Evolutionary conservation across 53 echinoderm and acorn worm genomes (phyloP).

Genomic region (Zoroaster sp.): DNA sequence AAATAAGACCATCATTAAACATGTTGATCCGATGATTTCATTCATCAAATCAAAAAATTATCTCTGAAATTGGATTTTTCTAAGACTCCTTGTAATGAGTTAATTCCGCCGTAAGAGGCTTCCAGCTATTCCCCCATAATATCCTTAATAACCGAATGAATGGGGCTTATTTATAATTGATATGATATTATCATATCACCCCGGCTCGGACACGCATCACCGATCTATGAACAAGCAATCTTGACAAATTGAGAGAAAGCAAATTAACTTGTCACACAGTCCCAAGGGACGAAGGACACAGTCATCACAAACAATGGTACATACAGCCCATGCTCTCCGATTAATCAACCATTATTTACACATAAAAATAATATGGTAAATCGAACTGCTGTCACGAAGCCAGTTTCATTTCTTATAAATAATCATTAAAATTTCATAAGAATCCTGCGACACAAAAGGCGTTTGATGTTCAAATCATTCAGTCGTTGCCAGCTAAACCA

Average conservation of each 20-base stretch:
- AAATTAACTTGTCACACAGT: conserved; percentile 47
- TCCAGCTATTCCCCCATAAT: background rate
- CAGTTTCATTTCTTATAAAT: background rate
- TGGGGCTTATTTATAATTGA: conserved; percentile 33
- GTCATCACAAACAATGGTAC: background rate
- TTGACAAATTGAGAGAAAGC: conserved; percentile 33
- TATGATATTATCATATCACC: conserved; percentile 30
- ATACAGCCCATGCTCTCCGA: background rate
- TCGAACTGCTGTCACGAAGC: background rate
- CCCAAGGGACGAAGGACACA: background rate
- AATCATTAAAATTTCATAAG: background rate
- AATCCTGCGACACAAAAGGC: background rate
- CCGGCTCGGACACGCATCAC: background rate
- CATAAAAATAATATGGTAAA: background rate
- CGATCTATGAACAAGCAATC: conserved; percentile 23
- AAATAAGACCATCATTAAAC: background rate
- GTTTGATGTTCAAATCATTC: background rate
- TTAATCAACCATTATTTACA: background rate
- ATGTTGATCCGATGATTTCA: background rate
- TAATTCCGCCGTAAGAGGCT: background rate
- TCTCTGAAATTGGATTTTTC: background rate
- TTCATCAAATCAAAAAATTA: background rate
- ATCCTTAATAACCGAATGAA: conserved; percentile 14
- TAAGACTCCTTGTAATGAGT: background rate
- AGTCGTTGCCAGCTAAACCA: too few relatives aligned